These are phyloP conservation scores for Graptemys geographica DNA, from an alignment of 2,797 vertebrate species.

Conservation along the genomic window DNA sequence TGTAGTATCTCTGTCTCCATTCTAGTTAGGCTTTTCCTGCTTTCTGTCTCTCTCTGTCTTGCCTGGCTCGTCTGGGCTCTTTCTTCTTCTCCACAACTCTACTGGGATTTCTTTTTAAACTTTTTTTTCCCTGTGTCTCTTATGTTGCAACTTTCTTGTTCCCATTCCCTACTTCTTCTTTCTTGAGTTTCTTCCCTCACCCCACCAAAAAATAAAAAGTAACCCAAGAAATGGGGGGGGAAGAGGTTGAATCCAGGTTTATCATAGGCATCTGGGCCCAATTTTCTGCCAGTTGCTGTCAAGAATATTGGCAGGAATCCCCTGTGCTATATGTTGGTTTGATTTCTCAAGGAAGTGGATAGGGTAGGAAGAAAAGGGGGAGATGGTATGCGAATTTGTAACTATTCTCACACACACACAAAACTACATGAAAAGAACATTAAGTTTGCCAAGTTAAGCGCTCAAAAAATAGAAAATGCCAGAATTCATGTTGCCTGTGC, in stretches of 20 bases:
- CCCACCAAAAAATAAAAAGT: neutral
- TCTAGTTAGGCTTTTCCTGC: slow-evolving; percentile 78
- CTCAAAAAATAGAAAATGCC: rapidly evolving
- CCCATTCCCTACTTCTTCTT: neutral
- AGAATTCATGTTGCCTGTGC: neutral
- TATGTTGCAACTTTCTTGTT: slow-evolving; percentile 25
- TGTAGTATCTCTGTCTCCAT: slow-evolving; percentile 80
- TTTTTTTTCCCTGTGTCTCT: neutral
- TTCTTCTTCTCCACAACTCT: slow-evolving; percentile 65
- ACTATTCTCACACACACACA: neutral
- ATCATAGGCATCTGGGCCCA: neutral
- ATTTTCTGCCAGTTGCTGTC: neutral
- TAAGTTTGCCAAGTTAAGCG: rapidly evolving
- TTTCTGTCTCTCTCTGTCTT: slow-evolving; percentile 63
- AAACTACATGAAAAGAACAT: neutral
- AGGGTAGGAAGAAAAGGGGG: neutral
- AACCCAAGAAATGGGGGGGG: neutral
- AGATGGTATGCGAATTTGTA: neutral
- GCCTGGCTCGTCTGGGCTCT: slow-evolving; percentile 41
- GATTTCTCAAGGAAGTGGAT: neutral
- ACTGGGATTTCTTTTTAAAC: slow-evolving; percentile 31
- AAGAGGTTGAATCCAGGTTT: neutral
- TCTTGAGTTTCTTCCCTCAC: neutral
- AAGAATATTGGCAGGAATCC: neutral
- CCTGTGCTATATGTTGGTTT: rapidly evolving